Base-by-base conservation (phyloP, 92 coral and sea anemone genomes). In the Anthopleura xanthogrammica region DNA sequence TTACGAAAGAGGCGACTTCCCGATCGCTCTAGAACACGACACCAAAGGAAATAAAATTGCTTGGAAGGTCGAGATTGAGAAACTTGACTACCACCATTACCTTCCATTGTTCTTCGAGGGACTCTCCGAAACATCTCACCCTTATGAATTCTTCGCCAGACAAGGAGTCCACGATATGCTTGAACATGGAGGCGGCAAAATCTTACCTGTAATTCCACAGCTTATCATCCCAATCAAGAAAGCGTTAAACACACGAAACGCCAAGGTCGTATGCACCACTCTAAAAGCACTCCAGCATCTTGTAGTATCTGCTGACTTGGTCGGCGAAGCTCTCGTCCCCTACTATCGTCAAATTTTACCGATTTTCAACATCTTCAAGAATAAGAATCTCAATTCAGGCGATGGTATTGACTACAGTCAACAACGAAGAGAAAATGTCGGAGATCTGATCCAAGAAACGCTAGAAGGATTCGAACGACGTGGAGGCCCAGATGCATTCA, bases 331-430 rank as follows among this genome's bases (percentile, higher is more conserved):
- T 13, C 92, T 97, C 46, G 99, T 97, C 16, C 98, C 99, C 4
- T 97, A 97, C 94, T 97, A 97, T 87, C 92, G 99, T 57, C 99
- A 97, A 82, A 97, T 97, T 77, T 90, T 97, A 41, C 99, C 99
- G 66, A 94, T 94, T 52, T 83, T 97, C 78, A 97, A 97, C 85
- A 92, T 94, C 87, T 97, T 97, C 57, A 97, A 97, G 89, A 92
- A 94, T 46, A 88, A 87, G 83, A 97, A 97, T 88, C 90, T 97
- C 65, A 97, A 97, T 73, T 94, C 97, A 42, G 99, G 99, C 4
- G 99, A 97, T 62, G 98, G 99, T 65, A 97, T 97, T 66, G 99
- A 97, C 87, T 97, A 97, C 95, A 97, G 99, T 83, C 99, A 97
- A 78, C 99, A 97, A 83, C 90, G 95, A 77, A 88, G 99, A 56